A percentile compares a stretch with the other conserved stretches of the same genome.
Conservation (phyloP, 2,113 vertebrate species). For the Alethe diademata region DNA sequence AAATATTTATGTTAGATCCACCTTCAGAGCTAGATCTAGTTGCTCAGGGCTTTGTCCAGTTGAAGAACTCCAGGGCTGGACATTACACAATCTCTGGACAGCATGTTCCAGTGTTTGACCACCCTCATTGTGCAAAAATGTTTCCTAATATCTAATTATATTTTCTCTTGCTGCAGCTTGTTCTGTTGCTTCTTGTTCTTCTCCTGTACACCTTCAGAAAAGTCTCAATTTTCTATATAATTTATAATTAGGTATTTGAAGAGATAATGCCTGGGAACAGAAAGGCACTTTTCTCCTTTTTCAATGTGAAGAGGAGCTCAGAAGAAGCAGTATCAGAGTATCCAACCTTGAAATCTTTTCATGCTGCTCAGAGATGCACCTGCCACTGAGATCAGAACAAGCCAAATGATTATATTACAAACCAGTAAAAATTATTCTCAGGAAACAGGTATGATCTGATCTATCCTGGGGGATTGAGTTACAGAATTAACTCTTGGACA, state of each 20-base stretch:
- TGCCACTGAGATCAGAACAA: neutral
- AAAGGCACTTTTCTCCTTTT: neutral
- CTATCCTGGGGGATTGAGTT: neutral
- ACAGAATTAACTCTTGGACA: neutral
- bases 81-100: neutral
- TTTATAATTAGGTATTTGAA: neutral
- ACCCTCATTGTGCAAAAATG: slow-evolving; percentile 5
- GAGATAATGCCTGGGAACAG: neutral
- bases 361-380: neutral
- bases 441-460: neutral
- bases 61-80: neutral
- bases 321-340: neutral
- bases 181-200: slow-evolving; percentile 4
- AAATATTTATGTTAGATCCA: neutral
- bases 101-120: slow-evolving; percentile 20
- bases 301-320: neutral
- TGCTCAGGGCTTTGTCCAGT: neutral
- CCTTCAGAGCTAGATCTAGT: neutral
- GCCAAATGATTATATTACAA: neutral
- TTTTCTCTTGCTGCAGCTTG: slow-evolving; percentile 16
- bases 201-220: neutral
- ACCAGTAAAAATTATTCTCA: neutral
- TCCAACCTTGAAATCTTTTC: neutral
- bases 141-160: slow-evolving; percentile 36
- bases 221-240: neutral